phyloP scores from a whole-genome alignment of 2,888 invertebrate genomes.

The Yponomeuta malinellus region DNA sequence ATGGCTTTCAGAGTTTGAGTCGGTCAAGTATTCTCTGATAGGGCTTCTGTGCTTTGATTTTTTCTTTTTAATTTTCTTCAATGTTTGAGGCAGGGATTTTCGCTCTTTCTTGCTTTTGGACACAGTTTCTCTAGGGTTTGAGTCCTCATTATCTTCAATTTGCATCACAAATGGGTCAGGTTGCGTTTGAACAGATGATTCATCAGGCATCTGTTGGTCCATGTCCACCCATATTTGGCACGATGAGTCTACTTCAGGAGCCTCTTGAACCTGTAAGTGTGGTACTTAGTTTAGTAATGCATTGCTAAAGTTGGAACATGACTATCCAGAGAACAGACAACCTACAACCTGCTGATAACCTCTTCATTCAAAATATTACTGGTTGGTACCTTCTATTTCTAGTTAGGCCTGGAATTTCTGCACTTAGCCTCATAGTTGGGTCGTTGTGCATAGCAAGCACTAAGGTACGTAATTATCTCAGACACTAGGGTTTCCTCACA shows the following conservation, averaged over 20 bases:
- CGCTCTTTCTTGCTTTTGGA: conserved; percentile 33
- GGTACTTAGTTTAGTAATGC: neutral
- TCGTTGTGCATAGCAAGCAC: no score
- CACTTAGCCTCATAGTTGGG: no score
- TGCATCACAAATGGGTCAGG: conserved; percentile 46
- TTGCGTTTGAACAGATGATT: conserved; percentile 35
- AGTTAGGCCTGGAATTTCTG: no score
- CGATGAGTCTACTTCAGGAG: conserved; percentile 45
- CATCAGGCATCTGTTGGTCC: conserved; percentile 36
- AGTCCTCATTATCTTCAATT: conserved; percentile 40
- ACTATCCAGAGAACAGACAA: no score
- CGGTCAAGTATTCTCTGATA: conserved; percentile 29
- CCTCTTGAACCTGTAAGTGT: conserved; percentile 37
- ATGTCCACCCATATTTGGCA: conserved; percentile 48
- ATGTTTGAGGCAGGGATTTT: conserved; percentile 23
- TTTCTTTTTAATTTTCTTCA: conserved; percentile 44
- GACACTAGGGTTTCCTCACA: no score
- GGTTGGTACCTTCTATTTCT: no score
- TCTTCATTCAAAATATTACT: no score
- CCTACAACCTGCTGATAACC: no score
- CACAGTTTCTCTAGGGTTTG: conserved; percentile 27
- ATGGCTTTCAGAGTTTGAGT: conserved; percentile 33
- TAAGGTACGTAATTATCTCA: no score
- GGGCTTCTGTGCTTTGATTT: conserved; percentile 39
- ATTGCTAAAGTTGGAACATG: neutral